Evolutionary conservation across 2,888 invertebrate species (phyloP).

Genomic region (Chorisops tibialis): DNA sequence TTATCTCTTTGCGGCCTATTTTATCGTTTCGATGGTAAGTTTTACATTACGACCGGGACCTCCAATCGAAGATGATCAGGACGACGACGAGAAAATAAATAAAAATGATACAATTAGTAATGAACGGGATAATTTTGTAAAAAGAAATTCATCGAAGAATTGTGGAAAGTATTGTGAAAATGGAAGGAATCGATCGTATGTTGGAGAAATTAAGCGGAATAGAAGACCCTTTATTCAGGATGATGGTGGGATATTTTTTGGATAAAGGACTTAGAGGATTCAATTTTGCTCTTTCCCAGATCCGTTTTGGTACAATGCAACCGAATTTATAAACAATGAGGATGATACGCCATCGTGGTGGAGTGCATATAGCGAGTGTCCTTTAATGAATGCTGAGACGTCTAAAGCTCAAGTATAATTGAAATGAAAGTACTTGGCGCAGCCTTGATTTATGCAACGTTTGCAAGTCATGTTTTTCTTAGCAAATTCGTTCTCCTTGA

Average conservation of each 20-base stretch:
- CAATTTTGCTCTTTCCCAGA: constrained; percentile 37
- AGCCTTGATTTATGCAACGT: no score
- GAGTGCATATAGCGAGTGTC: constrained; percentile 49
- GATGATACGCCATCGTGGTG: constrained; percentile 46
- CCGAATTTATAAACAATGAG: constrained; percentile 45
- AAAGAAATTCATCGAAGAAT: no score
- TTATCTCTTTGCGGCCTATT: constrained; percentile 85
- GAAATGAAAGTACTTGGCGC: neutral
- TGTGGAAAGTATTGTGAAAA: no score
- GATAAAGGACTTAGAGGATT: no score
- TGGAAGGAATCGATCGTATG: neutral
- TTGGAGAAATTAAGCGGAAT: neutral
- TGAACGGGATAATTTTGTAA: no score
- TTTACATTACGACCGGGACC: constrained; percentile 89
- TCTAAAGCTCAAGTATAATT: constrained; percentile 43
- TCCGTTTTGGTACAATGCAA: constrained; percentile 49
- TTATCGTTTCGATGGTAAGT: constrained; percentile 80
- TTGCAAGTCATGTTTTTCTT: no score
- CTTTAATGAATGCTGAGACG: constrained; percentile 48
- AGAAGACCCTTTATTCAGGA: constrained; percentile 12
- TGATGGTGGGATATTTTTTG: constrained; percentile 3
- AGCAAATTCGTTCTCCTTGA: neutral
- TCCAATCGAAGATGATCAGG: constrained; percentile 46
- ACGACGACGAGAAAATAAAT: constrained; percentile 36
- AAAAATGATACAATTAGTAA: neutral